Conservation (phyloP, 2,888 invertebrate genomes). For the Drosophila greeni region DNA sequence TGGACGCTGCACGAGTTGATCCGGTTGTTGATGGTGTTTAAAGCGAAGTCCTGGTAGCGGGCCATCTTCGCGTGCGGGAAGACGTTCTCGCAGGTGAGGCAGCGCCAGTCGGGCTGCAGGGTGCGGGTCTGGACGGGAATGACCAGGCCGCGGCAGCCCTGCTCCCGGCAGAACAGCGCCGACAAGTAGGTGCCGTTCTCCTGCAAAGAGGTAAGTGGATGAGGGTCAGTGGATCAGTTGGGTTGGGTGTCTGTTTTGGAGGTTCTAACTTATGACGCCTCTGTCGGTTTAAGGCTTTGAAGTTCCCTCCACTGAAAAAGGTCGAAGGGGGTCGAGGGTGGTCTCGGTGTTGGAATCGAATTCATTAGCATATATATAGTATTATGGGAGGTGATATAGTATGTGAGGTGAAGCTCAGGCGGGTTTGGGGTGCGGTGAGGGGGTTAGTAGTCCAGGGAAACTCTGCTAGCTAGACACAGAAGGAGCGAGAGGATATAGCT, state of each 20-base stretch:
- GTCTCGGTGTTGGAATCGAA: not conserved
- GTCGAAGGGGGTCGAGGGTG: not conserved
- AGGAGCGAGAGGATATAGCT: not conserved
- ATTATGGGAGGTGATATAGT: not conserved
- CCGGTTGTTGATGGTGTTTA: slow-evolving; percentile 77
- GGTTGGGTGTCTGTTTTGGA: not conserved
- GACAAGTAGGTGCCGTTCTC: slow-evolving; percentile 77
- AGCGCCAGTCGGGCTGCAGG: slow-evolving; percentile 83
- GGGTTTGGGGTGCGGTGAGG: not conserved
- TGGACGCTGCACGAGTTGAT: slow-evolving; percentile 74
- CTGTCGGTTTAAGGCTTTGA: slow-evolving; percentile 21
- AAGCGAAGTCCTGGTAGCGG: slow-evolving; percentile 77
- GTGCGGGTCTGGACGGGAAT: slow-evolving; percentile 83
- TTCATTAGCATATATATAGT: slow-evolving; percentile 19
- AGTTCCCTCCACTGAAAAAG: not conserved
- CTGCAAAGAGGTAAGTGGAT: slow-evolving; percentile 48
- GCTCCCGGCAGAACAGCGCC: slow-evolving; percentile 79
- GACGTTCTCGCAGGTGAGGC: slow-evolving; percentile 81
- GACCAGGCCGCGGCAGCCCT: slow-evolving; percentile 75
- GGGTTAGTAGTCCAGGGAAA: not conserved
- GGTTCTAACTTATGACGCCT: slow-evolving; percentile 4
- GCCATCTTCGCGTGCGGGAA: slow-evolving; percentile 76
- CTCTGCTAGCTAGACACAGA: not conserved
- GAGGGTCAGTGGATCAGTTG: not conserved
- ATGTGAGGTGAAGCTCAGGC: slow-evolving; percentile 1